Base-by-base conservation (phyloP, 2,797 vertebrate species). In the Malacoraja senta region DNA sequence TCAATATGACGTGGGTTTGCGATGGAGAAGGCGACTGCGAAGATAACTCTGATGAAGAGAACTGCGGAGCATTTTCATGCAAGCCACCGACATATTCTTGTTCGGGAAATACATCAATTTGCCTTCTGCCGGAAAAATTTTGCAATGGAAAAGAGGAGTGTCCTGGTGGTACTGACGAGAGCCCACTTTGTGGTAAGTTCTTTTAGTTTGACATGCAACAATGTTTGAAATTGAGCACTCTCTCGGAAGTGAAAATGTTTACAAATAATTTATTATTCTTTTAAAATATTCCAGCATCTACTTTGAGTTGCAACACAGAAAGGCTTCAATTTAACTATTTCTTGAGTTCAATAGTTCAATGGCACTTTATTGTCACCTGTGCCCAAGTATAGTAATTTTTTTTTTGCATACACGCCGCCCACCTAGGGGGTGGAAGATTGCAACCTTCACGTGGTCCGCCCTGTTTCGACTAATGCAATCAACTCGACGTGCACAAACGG, bases 1-100 rank as follows among this genome's bases (percentile, higher is more conserved):
- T 99, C 97, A 99, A 98, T 95, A 99, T 98, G 96, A 98, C 98
- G 93, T 99, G 99, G 99, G 97, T 99, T 13, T 99, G 99, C 95
- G 99, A 99, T 94, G 99, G 99, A 84, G 99, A 99, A 96, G 97
- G 98, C 15, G 99, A 99, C 96, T 99, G 99, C 94, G 99, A 99
- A 95, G 99, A 99, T 96, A 98, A 97, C 91, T 99, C 99, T 1
- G 99, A 99, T 94, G 99, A 99, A 95, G 98, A 98, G 94, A 97
- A 97, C 65, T 99, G 99, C 93, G 97, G 98, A 95, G 97, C 96
- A 24, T 97, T 98, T 90, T 94, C 97, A 94, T 99, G 99, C 93
- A 98, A 98, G 94, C 98, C 98, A 29, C 99, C 99, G 94, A 99
- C 98, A 95, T 98, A 99, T 94, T 97, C 98, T 93, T 99, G 99